Evolutionary conservation across 2,113 vertebrate genomes (phyloP).

Genomic region (Varanus salvator): DNA sequence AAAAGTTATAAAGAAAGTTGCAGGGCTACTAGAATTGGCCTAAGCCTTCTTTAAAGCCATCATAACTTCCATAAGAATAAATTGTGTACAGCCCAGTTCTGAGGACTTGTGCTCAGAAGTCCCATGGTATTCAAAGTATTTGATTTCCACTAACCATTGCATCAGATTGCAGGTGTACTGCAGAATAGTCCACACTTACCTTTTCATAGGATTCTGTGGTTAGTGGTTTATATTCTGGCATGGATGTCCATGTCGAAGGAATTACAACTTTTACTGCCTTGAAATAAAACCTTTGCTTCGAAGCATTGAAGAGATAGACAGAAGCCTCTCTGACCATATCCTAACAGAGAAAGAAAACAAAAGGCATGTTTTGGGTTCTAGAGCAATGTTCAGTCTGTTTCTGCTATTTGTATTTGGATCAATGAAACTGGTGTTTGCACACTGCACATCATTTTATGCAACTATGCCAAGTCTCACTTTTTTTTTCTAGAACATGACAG

Average conservation of each 20-base stretch:
- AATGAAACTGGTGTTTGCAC: neutral
- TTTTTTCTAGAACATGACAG: no score
- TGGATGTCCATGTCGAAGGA: constrained; percentile 74
- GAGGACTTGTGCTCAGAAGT: neutral
- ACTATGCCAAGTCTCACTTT: no score
- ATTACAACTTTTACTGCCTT: constrained; percentile 78
- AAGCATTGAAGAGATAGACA: constrained; percentile 71
- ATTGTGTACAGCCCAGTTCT: neutral
- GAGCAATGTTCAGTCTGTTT: neutral
- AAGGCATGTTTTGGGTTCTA: neutral
- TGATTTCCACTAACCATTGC: no score
- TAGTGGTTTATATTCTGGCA: constrained; percentile 54
- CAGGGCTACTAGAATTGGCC: no score
- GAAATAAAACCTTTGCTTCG: constrained; percentile 72
- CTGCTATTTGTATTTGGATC: neutral
- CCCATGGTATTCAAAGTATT: neutral
- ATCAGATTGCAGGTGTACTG: neutral
- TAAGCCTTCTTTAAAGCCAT: neutral
- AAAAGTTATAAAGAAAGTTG: no score
- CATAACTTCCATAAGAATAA: neutral
- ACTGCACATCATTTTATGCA: no score
- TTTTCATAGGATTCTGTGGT: constrained; percentile 78
- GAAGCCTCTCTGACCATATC: constrained; percentile 76
- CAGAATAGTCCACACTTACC: constrained; percentile 55
- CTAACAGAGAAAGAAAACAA: constrained; percentile 57